These are phyloP conservation scores for Brachionus manjavacas DNA, from an alignment of 1,140 invertebrate genomes.

Conservation along the genomic window DNA sequence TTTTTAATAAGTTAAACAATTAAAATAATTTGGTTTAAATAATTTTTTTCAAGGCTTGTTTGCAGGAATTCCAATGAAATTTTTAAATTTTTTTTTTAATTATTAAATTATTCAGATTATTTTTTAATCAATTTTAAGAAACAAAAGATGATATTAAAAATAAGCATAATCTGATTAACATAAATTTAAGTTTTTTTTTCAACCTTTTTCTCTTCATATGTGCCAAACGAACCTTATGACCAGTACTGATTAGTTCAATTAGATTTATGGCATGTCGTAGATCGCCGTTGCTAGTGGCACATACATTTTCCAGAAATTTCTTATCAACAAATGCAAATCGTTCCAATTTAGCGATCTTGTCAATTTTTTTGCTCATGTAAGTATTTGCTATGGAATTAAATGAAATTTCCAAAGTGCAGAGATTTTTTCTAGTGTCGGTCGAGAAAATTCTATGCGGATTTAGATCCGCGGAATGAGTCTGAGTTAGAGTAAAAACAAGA, in stretches of 20 bases:
- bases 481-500: not conserved
- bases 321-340: not conserved
- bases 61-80: too few species aligned
- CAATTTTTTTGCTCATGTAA: slow-evolving; percentile 21
- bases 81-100: too few species aligned
- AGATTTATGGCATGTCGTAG: slow-evolving; percentile 11
- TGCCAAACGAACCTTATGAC: not conserved
- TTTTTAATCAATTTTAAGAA: too few species aligned
- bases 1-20: too few species aligned
- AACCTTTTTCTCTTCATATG: not conserved
- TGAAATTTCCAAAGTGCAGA: not conserved
- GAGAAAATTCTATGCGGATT: slow-evolving; percentile 2
- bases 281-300: slow-evolving; percentile 19
- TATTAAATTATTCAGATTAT: too few species aligned
- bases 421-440: not conserved
- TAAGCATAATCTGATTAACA: too few species aligned
- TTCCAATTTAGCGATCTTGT: not conserved
- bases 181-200: not conserved
- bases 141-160: too few species aligned
- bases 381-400: slow-evolving; percentile 27
- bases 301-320: slow-evolving; percentile 2
- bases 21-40: too few species aligned
- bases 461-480: not conserved
- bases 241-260: not conserved
- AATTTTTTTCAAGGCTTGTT: too few species aligned